These are phyloP conservation scores for Labrus mixtus DNA, from an alignment of 2,113 vertebrate species.

Conservation along the genomic window DNA sequence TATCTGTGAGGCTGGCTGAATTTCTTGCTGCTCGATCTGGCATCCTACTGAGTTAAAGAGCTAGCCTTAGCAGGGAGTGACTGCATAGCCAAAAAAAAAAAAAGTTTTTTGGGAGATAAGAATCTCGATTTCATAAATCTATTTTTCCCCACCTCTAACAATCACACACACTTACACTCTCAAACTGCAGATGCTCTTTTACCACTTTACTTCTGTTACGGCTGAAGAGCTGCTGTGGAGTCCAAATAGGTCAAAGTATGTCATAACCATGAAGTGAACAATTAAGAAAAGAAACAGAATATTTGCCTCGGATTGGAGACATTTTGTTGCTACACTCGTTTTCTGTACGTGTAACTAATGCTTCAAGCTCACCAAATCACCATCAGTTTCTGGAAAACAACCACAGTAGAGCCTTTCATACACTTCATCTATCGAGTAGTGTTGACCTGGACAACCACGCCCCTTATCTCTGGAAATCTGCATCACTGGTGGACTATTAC, in stretches of 20 bases:
- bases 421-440: not conserved
- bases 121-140: too few species aligned
- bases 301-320: constrained; percentile 58
- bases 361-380: constrained; percentile 36
- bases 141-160: too few species aligned
- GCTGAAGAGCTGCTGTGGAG: not conserved
- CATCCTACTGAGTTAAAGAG: too few species aligned
- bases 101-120: too few species aligned
- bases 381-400: constrained; percentile 14
- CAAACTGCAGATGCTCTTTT: not conserved
- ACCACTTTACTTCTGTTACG: not conserved
- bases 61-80: too few species aligned
- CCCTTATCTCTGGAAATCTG: not conserved
- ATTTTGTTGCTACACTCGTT: constrained; percentile 64
- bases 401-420: not conserved
- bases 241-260: constrained; percentile 45
- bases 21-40: too few species aligned
- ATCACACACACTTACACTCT: too few species aligned
- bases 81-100: too few species aligned
- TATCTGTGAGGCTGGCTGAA: too few species aligned
- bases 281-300: constrained; percentile 62
- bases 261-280: constrained; percentile 57
- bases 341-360: constrained; percentile 57
- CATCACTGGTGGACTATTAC: not conserved
- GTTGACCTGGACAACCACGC: not conserved